Evolutionary conservation across 2,888 invertebrate genomes (phyloP).

Genomic region (Trachelus stipa): DNA sequence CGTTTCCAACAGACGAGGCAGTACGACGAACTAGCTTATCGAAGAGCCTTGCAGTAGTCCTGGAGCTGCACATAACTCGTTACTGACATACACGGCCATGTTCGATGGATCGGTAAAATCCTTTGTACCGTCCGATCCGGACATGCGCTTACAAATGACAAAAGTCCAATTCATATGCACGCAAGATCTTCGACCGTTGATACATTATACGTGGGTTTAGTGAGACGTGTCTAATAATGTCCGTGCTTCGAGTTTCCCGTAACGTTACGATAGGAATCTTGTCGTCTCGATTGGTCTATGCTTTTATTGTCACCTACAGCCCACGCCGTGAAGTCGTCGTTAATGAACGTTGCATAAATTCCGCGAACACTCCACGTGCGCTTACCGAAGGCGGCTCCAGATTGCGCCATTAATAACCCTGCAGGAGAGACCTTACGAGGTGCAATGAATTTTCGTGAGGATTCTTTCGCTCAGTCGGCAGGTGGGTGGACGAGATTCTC

Average conservation of each 20-base stretch:
- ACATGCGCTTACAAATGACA: neutral
- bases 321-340: slow-evolving; percentile 5
- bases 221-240: neutral
- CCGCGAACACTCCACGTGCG: slow-evolving; percentile 26
- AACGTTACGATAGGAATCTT: neutral
- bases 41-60: neutral
- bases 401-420: slow-evolving; percentile 34
- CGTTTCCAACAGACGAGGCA: neutral
- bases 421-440: slow-evolving; percentile 1
- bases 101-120: neutral
- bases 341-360: slow-evolving; percentile 37
- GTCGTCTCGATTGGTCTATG: slow-evolving; percentile 11
- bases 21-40: neutral
- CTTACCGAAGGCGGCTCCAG: slow-evolving; percentile 26
- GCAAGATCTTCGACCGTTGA: neutral
- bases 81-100: neutral
- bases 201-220: neutral
- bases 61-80: neutral
- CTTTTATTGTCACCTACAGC: slow-evolving; percentile 16
- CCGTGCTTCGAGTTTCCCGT: neutral
- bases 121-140: neutral
- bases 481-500: slow-evolving; percentile 29
- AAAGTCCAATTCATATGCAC: neutral
- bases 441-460: slow-evolving; percentile 17
- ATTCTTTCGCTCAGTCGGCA: slow-evolving; percentile 10